Evolutionary conservation across 2,888 invertebrate genomes (phyloP), one percentile per base, ranked within the genome.

Genomic region (Dermolepida albohirtum): DNA sequence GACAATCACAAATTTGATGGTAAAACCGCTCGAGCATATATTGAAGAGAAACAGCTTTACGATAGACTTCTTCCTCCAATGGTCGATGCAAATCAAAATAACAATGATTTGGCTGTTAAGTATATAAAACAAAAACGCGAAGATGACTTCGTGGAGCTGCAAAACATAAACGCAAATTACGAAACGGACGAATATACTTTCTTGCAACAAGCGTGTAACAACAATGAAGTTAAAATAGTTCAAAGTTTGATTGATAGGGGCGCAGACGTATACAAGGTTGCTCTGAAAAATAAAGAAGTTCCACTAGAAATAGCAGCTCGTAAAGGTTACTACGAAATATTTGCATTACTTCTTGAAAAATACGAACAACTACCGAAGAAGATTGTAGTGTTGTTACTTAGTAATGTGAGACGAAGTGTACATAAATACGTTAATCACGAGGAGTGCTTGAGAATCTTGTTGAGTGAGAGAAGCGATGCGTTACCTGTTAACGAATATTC

Each of bases 271-370:
- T 86, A 87, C 74, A 82, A 83, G 66, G 83, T 82, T 34, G 83
- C 85, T 67, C 79, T 84, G 12, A 86, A 86, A 70, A 87, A 87
- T 68, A 81, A 80, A 16, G 81, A 78, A 65, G 84, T 86, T 51
- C 86, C 91, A 10, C 83, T 91, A 10, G 88, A 88, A 71, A 84
- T 89, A 52, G 89, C 91, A 47, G 87, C 90, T 51, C 85, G 86
- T 59, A 86, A 86, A 75, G 91, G 90, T 1, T 86, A 84, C 73
- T 78, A 82, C 43, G 84, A 84, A 78, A 86, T 89, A 68, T 83
- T 88, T 6, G 83, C 85, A 79, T 79, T 84, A 78, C 86, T 88
- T 63, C 75, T 88, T 2, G n/a, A 14, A 47, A 82, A 85, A 67
- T 85, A 83, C 75, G 86, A 82, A 73, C 67, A 67, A 70, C 75